Evolutionary conservation across 2,888 invertebrate genomes (phyloP).

Genomic region (Hoplodrina blanda): DNA sequence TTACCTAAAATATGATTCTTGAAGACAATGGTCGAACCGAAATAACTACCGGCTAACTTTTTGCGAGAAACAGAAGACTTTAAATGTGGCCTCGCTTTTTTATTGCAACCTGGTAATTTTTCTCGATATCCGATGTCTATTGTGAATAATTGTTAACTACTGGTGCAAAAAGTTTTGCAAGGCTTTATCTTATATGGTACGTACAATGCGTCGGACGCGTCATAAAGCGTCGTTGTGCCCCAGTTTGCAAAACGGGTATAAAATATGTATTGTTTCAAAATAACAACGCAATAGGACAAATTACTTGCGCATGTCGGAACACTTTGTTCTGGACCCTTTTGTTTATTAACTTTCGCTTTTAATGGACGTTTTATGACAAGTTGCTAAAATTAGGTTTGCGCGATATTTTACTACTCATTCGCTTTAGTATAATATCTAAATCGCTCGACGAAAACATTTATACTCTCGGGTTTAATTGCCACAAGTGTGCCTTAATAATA

Average conservation of each 20-base stretch:
- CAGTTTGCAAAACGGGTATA: conserved; percentile 82
- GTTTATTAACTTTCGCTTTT: conserved; percentile 83
- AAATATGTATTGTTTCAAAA: conserved; percentile 79
- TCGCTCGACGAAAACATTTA: conserved; percentile 26
- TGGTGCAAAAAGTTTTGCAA: conserved; percentile 83
- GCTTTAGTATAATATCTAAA: conserved; percentile 25
- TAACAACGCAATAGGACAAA: conserved; percentile 83
- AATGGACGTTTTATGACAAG: conserved; percentile 66
- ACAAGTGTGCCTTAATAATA: conserved; percentile 14
- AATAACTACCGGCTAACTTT: conserved; percentile 56
- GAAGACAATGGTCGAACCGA: conserved; percentile 47
- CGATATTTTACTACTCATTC: conserved; percentile 36
- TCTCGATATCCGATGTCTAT: conserved; percentile 76
- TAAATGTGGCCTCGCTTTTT: conserved; percentile 76
- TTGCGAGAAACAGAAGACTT: conserved; percentile 56
- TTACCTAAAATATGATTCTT: conserved; percentile 40
- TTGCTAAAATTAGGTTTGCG: conserved; percentile 50
- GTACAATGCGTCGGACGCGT: conserved; percentile 75
- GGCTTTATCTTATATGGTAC: conserved; percentile 77
- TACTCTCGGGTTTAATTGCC: conserved; percentile 45
- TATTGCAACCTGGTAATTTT: conserved; percentile 76
- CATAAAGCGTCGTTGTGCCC: conserved; percentile 83
- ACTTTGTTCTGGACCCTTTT: conserved; percentile 79
- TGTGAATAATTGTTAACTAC: conserved; percentile 75
- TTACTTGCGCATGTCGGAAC: conserved; percentile 82